phyloP scores from a whole-genome alignment of 2,113 vertebrate genomes.

The Gymnorhina tibicen region DNA sequence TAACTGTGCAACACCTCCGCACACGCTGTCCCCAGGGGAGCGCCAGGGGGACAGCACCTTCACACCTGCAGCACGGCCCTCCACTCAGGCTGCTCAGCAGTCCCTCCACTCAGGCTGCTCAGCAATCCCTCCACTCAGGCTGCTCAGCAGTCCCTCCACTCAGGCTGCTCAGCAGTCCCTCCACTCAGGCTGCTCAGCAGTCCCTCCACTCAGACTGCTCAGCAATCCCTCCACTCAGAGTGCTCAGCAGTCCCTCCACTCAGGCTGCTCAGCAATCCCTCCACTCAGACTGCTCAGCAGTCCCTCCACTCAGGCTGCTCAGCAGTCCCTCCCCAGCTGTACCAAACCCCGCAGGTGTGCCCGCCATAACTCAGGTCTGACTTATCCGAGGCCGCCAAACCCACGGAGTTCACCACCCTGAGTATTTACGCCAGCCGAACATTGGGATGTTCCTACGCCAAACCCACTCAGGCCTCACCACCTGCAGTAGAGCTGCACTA shows the following conservation, averaged over 20 bases:
- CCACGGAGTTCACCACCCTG: not conserved
- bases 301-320: no score
- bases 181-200: not conserved
- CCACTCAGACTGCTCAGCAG: not conserved
- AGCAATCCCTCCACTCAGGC: not conserved
- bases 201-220: no score
- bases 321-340: not conserved
- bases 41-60: not conserved
- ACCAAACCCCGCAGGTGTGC: rapidly evolving
- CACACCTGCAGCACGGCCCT: not conserved
- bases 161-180: not conserved
- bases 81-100: not conserved
- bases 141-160: not conserved
- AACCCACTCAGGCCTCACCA: not conserved
- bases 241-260: not conserved
- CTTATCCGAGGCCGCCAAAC: not conserved
- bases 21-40: not conserved
- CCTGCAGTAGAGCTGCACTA: not conserved
- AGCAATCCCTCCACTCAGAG: not conserved
- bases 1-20: rapidly evolving
- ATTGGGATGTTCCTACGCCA: not conserved
- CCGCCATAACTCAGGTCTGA: not conserved
- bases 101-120: not conserved
- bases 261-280: not conserved
- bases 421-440: not conserved